Conservation (phyloP, 2,797 vertebrate genomes). For the Acipenser oxyrinchus region DNA sequence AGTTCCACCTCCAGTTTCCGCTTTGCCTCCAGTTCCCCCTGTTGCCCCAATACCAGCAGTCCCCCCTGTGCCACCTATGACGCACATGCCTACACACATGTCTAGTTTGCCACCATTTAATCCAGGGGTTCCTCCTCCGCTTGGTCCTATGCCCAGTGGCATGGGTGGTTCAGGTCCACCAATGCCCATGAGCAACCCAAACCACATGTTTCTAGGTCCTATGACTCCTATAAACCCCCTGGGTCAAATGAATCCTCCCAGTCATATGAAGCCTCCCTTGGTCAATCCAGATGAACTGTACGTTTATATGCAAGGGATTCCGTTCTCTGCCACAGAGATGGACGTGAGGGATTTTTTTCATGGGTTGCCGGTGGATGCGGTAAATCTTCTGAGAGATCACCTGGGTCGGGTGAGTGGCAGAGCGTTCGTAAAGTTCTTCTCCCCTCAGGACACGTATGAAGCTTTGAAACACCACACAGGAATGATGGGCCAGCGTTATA, state of each 20-base stretch:
- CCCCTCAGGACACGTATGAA: conserved; percentile 90
- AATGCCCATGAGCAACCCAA: conserved; percentile 76
- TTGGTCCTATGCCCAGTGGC: conserved; percentile 74
- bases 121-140: conserved; percentile 75
- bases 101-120: conserved; percentile 87
- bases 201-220: conserved; percentile 85
- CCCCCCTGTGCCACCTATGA: conserved; percentile 81
- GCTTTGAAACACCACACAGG: conserved; percentile 85
- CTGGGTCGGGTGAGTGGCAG: conserved; percentile 84
- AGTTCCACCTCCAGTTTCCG: conserved; percentile 82
- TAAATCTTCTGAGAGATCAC: conserved; percentile 80
- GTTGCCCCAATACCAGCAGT: conserved; percentile 79
- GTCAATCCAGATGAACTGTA: conserved; percentile 83
- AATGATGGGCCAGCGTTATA: conserved; percentile 91
- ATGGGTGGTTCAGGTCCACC: conserved; percentile 73
- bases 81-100: conserved; percentile 75
- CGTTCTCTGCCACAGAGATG: conserved; percentile 79
- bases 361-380: conserved; percentile 79
- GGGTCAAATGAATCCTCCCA: conserved; percentile 76
- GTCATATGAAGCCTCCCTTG: conserved; percentile 78
- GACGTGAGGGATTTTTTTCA: conserved; percentile 91
- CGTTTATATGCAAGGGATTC: conserved; percentile 86
- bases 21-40: conserved; percentile 79
- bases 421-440: conserved; percentile 87
- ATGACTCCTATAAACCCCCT: conserved; percentile 76